A percentile compares a stretch with the other conserved stretches of the same genome.
phyloP scores from a whole-genome alignment of 2,113 vertebrate genomes.

The Labeo catla region DNA sequence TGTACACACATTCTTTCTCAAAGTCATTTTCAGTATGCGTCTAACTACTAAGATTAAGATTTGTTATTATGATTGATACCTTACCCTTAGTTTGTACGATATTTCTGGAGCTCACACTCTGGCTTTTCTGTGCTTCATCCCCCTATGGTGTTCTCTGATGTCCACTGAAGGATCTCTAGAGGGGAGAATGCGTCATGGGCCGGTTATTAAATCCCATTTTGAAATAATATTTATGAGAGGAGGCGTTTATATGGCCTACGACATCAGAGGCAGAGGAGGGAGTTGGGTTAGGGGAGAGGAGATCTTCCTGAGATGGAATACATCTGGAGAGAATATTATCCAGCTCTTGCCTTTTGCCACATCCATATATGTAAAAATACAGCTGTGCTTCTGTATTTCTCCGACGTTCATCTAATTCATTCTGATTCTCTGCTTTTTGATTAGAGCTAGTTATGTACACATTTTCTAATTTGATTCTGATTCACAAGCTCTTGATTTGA shows the following conservation, averaged over 20 bases:
- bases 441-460: background rate
- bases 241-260: slow-evolving; percentile 51
- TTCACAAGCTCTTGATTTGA: background rate
- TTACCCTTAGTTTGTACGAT: slow-evolving; percentile 28
- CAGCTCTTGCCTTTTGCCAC: background rate
- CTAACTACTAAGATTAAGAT: background rate
- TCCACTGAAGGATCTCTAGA: slow-evolving; percentile 50
- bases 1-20: background rate
- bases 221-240: slow-evolving; percentile 61
- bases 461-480: background rate
- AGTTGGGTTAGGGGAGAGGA: slow-evolving; percentile 48
- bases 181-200: slow-evolving; percentile 52
- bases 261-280: slow-evolving; percentile 49
- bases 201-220: slow-evolving; percentile 59
- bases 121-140: slow-evolving; percentile 34
- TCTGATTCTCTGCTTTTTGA: slow-evolving; percentile 4
- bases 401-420: background rate
- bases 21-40: background rate
- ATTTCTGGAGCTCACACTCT: background rate
- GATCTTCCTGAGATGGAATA: slow-evolving; percentile 53
- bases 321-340: slow-evolving; percentile 58
- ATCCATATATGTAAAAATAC: slow-evolving; percentile 16
- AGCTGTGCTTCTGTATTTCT: background rate
- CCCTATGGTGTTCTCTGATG: slow-evolving; percentile 33
- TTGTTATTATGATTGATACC: background rate